Percentiles rank a stretch among this genome's conserved stretches.
These are phyloP conservation scores for Syritta pipiens DNA, from an alignment of 2,888 invertebrate species.

Conservation along the genomic window DNA sequence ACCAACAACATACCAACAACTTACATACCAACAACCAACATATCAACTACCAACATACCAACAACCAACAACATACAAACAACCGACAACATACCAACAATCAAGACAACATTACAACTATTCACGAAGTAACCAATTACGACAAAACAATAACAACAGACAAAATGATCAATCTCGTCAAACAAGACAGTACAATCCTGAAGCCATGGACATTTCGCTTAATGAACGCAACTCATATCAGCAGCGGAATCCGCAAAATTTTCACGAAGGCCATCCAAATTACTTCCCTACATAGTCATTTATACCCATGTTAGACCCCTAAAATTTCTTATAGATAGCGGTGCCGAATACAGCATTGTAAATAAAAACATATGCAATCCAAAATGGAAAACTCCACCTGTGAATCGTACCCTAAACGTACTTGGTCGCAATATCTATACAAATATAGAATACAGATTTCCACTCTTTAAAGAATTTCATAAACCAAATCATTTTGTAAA, in stretches of 20 bases:
- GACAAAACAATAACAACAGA: background rate
- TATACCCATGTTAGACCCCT: background rate
- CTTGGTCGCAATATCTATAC: background rate
- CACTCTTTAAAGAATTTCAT: constrained; percentile 3
- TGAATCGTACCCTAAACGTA: constrained; percentile 2
- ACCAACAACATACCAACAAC: too few species aligned
- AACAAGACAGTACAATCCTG: background rate
- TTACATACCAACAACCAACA: too few species aligned
- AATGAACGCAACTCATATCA: background rate
- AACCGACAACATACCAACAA: too few species aligned
- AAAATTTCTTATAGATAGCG: constrained; percentile 15
- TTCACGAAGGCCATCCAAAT: background rate
- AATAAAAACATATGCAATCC: background rate
- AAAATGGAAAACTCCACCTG: constrained; percentile 6
- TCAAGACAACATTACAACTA: too few species aligned
- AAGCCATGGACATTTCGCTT: constrained; percentile 28
- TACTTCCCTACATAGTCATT: constrained; percentile 14
- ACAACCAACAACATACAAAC: too few species aligned
- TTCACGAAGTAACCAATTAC: too few species aligned
- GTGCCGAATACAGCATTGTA: constrained; percentile 12
- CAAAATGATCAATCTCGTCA: background rate
- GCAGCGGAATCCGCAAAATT: too few species aligned
- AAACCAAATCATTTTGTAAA: background rate
- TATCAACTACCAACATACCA: too few species aligned
- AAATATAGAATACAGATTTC: background rate